phyloP scores from a whole-genome alignment of 2,113 vertebrate genomes.

The Notarius quadriscutis region DNA sequence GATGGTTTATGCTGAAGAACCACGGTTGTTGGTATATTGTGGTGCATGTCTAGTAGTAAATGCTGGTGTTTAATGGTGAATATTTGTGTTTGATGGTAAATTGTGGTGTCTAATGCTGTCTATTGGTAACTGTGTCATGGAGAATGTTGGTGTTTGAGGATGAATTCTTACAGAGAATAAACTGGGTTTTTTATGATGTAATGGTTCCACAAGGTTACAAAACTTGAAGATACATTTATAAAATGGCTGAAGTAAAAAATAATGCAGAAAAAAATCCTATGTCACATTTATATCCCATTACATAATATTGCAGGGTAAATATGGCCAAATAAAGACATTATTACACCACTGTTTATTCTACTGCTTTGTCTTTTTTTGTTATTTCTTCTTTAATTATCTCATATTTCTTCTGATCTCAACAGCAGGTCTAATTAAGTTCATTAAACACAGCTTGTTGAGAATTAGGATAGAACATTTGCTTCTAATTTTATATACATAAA shows the following conservation, averaged over 20 bases:
- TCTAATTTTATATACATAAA: background rate
- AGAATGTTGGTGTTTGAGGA: background rate
- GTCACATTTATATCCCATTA: background rate
- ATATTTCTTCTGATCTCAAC: background rate
- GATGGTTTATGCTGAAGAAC: no score
- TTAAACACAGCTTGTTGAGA: background rate
- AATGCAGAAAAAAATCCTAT: background rate
- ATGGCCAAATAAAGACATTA: background rate
- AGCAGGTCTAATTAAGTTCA: background rate
- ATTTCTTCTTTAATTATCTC: background rate
- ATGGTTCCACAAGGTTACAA: background rate
- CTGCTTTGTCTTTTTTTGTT: background rate
- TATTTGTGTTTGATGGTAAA: background rate
- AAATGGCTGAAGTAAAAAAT: background rate
- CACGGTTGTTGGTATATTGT: no score
- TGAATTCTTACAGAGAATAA: background rate
- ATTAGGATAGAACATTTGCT: background rate
- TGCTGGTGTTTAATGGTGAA: background rate
- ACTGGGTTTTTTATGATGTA: background rate
- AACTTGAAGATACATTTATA: background rate
- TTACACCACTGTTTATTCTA: background rate
- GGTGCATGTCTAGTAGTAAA: no score
- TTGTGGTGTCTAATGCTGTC: no score
- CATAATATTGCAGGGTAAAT: background rate
- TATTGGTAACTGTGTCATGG: no score